phyloP scores from a whole-genome alignment of 1,140 invertebrate species.

The Musca domestica region DNA sequence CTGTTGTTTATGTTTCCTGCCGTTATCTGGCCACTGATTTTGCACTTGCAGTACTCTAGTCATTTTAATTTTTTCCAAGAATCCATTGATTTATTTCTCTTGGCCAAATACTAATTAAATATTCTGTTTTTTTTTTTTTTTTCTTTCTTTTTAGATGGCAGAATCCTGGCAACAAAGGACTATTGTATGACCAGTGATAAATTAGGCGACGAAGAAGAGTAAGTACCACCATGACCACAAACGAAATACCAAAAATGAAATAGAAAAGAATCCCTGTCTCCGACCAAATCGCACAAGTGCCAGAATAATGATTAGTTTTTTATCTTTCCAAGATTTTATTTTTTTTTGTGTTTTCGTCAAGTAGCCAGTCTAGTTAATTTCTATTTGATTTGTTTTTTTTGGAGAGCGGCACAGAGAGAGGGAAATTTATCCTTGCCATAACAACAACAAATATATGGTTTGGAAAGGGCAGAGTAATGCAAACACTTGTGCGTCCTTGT shows the following conservation, averaged over 20 bases:
- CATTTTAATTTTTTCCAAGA: not conserved
- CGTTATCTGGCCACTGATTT: no score
- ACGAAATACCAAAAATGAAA: no score
- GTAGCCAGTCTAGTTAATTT: not conserved
- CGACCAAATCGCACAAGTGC: conserved; percentile 2
- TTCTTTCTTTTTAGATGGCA: conserved; percentile 9
- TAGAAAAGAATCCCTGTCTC: not conserved
- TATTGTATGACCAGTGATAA: not conserved
- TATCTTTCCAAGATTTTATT: conserved; percentile 15
- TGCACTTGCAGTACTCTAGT: no score
- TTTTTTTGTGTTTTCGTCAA: not conserved
- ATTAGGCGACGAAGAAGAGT: conserved; percentile 9
- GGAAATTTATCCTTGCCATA: not conserved
- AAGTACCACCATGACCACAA: conserved; percentile 8
- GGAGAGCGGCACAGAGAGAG: not conserved
- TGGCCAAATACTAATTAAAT: not conserved
- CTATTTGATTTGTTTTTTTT: not conserved
- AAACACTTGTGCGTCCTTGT: no score
- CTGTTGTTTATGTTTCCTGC: no score
- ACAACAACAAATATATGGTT: no score
- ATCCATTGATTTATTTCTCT: not conserved
- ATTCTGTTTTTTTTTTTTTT: not conserved
- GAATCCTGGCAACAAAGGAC: conserved; percentile 8
- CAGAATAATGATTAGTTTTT: conserved; percentile 15
- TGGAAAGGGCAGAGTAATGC: no score